Evolutionary conservation across 1,140 invertebrate species (phyloP), one percentile per base, ranked within the genome.

Genomic region (Calycopis cecrops): DNA sequence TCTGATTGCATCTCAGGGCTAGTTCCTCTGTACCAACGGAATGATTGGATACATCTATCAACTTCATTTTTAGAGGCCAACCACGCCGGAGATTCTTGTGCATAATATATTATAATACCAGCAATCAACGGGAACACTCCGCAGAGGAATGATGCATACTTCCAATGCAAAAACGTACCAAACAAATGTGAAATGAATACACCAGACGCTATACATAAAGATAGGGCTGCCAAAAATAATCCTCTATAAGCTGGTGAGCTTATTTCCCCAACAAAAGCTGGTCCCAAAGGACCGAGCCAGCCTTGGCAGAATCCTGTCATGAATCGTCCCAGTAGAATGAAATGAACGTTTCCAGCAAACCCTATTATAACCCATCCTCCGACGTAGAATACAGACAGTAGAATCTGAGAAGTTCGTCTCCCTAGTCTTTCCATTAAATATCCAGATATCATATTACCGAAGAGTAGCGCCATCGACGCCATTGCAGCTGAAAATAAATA

Each of bases 51-150:
- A 2, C 91, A 91, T 40, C 88, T 76, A 18, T 89, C 80, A 0
- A 86, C 76, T 62, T 84, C 65, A 37, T 89, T 89, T 56, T 89
- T 89, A 11, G 89, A 88, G 0, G 90, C 86, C 35, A 93, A 73
- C 92, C 92, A 95, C 1, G 90, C 85, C 1, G 94, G 94, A 37
- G 93, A 93, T 81, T 95, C 94, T 0, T 92, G 93, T 9, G 91
- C 86, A 40, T 90, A 90, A 28, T 82, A 79, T 42, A 90, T 62
- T 9, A 90, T 68, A 0, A 89, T 55, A 47, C 88, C 88, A 55
- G 85, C 85, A 9, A 88, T 42, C 10, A 91, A 61, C 2, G 90
- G 90, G n/a, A 91, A 78, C 6, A 82, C 49, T 4, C 84, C 86
- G 63, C 88, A 89, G 0, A 92, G 68, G 3, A 89, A 68, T 0